These are phyloP conservation scores for Galaxias olidus DNA, from an alignment of 2,797 vertebrate species.

Conservation along the genomic window DNA sequence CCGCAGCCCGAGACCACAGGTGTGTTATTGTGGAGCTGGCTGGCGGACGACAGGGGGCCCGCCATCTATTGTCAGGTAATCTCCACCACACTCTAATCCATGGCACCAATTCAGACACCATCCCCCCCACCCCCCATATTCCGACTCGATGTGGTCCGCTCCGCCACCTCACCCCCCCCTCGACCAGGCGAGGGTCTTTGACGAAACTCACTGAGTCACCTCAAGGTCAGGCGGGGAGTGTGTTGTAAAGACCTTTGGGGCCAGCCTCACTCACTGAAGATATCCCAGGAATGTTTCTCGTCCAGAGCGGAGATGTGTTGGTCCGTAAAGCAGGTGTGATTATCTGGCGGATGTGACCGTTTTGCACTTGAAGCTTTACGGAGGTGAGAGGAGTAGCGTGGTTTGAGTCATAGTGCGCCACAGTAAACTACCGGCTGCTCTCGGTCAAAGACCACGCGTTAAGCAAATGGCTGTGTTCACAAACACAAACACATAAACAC, in stretches of 20 bases:
- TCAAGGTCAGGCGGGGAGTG: conserved; percentile 29
- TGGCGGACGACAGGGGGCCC: too few relatives aligned
- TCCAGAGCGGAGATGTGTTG: conserved; percentile 42
- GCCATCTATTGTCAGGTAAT: too few relatives aligned
- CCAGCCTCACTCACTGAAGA: conserved; percentile 34
- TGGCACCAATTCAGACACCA: too few relatives aligned
- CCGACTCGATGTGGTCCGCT: too few relatives aligned
- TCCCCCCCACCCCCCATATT: too few relatives aligned
- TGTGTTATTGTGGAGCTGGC: too few relatives aligned
- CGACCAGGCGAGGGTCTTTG: conserved; percentile 18
- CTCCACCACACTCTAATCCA: too few relatives aligned
- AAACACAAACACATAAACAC: too few relatives aligned
- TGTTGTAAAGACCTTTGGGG: conserved; percentile 38
- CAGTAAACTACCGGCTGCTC: too few relatives aligned
- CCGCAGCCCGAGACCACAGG: too few relatives aligned
- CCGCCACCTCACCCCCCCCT: too few relatives aligned
- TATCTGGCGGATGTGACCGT: conserved; percentile 41
- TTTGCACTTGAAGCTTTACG: conserved; percentile 37
- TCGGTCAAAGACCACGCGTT: neutral
- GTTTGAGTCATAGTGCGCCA: conserved; percentile 21
- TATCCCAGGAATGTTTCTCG: conserved; percentile 61
- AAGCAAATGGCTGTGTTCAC: too few relatives aligned
- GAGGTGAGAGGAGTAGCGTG: conserved; percentile 32
- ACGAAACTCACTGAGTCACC: conserved; percentile 35
- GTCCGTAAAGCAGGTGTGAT: conserved; percentile 47